These are phyloP conservation scores for Lerema accius DNA, from an alignment of 1,140 invertebrate genomes.

Conservation along the genomic window DNA sequence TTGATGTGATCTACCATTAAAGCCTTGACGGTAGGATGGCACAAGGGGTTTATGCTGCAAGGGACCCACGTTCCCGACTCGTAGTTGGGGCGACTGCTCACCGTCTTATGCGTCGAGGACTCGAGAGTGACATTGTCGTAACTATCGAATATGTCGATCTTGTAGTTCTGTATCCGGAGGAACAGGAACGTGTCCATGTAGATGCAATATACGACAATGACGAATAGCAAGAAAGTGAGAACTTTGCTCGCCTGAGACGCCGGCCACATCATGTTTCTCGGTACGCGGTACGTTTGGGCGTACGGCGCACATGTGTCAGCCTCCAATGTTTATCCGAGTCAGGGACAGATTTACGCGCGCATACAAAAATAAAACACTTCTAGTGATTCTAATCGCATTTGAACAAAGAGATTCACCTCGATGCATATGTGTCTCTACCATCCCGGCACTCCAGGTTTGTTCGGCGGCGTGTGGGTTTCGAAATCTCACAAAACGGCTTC, in stretches of 20 bases:
- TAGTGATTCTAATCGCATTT: conserved; percentile 36
- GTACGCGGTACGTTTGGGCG: conserved; percentile 38
- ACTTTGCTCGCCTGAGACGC: conserved; percentile 76
- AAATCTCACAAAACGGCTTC: conserved; percentile 33
- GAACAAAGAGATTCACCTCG: conserved; percentile 22
- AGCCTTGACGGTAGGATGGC: conserved; percentile 89
- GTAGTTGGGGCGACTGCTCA: conserved; percentile 62
- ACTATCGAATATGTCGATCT: conserved; percentile 57
- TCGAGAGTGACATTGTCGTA: conserved; percentile 50
- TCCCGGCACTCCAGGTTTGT: conserved; percentile 32
- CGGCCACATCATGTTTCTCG: conserved; percentile 75
- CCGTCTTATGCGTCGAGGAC: conserved; percentile 46
- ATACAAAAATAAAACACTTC: conserved; percentile 28
- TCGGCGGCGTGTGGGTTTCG: conserved; percentile 37
- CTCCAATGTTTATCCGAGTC: conserved; percentile 16
- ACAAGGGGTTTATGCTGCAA: conserved; percentile 88
- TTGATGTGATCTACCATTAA: conserved; percentile 90
- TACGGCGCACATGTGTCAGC: conserved; percentile 6
- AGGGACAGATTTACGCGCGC: conserved; percentile 25
- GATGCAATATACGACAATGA: conserved; percentile 64
- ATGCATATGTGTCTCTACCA: conserved; percentile 3
- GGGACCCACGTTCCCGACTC: conserved; percentile 84
- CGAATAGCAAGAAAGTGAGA: conserved; percentile 58
- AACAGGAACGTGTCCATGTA: conserved; percentile 73
- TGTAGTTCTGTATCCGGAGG: conserved; percentile 67